Evolutionary conservation across 2,888 invertebrate species (phyloP), one percentile per base, ranked within the genome.

Genomic region (Prosapia bicincta): DNA sequence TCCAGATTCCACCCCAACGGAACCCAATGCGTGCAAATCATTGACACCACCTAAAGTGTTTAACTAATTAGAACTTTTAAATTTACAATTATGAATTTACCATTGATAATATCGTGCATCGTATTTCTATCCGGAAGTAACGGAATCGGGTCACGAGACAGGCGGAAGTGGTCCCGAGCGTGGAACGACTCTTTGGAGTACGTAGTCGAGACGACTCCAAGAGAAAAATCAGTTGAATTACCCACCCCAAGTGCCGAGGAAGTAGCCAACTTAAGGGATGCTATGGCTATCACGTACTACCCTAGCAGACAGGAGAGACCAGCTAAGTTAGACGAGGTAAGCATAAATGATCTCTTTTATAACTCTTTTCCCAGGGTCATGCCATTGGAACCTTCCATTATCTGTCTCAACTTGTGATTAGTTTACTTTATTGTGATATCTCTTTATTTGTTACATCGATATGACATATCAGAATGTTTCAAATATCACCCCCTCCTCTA

Each of bases 221-320:
- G 7, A n/a, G 5, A 28, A 9, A 28, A 28, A 28, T 9, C 9
- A 9, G 38, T 2, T 9, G 38, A 38, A 13, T 54, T 26, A 67
- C 73, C 73, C 25, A 68, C 38, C 28, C 73, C 73, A 23, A 67
- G 68, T 30, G 69, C 28, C 25, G 69, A 69, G 23, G 74, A 74
- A 69, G 74, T 74, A 20, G 74, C 65, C 0, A 54, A 72, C 68
- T 69, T 77, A 72, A 75, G 79, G 43, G 78, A 78, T 67, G 78
- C 79, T 15, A 76, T 78, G 76, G 78, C 78, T 24, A 76, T 77
- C 72, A 79, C 73, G 75, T 79, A 79, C 77, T 79, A 79, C 68
- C 79, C 79, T 0, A 80, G 80, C 69, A 71, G 80, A 54, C 75
- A 78, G 25, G 80, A 79, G 71, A 74, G 77, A 68, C 78, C 78